Evolutionary conservation across 2,797 vertebrate genomes (phyloP).

Genomic region (Malacoraja senta): DNA sequence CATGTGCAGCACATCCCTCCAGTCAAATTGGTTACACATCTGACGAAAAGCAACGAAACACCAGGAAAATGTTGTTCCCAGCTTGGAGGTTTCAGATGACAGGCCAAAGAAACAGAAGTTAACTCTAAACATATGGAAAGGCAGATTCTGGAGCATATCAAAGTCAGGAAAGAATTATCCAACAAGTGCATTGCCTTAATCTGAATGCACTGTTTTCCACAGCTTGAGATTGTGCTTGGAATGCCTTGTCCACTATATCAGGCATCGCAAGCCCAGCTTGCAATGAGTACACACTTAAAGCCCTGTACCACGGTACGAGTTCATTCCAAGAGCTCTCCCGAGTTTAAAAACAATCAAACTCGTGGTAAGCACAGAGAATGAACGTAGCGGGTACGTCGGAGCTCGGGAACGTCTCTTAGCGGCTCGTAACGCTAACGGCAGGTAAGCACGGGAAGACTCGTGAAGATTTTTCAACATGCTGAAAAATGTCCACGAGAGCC

Average conservation of each 20-base stretch:
- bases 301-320: too few relatives aligned
- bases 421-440: too few relatives aligned
- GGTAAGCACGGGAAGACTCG: too few relatives aligned
- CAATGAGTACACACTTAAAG: not conserved
- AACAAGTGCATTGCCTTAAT: not conserved
- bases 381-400: too few relatives aligned
- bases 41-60: not conserved
- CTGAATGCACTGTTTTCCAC: not conserved
- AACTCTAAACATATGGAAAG: not conserved
- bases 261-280: not conserved
- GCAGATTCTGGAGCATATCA: not conserved
- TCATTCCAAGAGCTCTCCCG: too few relatives aligned
- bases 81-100: not conserved
- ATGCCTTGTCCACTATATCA: not conserved
- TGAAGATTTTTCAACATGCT: too few relatives aligned
- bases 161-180: not conserved
- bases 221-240: not conserved
- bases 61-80: not conserved
- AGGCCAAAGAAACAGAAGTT: not conserved
- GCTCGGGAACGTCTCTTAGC: too few relatives aligned
- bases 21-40: not conserved
- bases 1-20: not conserved
- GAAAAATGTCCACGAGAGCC: too few relatives aligned
- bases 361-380: too few relatives aligned
- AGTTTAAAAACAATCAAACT: too few relatives aligned